These are phyloP conservation scores for Heteromurus nitidus DNA, from an alignment of 2,888 invertebrate species.

Conservation along the genomic window DNA sequence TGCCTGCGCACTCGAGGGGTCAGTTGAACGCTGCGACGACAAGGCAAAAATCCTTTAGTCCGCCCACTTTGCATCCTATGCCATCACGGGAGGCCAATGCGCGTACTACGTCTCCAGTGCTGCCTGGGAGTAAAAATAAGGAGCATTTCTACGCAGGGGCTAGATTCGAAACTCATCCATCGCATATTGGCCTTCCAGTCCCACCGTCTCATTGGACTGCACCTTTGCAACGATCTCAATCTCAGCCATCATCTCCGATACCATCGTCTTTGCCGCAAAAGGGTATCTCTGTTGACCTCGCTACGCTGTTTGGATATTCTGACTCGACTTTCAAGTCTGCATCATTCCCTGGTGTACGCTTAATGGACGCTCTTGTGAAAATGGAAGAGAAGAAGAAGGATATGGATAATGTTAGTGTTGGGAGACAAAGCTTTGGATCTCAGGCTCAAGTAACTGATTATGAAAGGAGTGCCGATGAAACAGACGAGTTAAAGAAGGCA, in stretches of 20 bases:
- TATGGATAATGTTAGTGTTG: slow-evolving; percentile 37
- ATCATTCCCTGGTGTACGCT: slow-evolving; percentile 62
- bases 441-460: slow-evolving; percentile 47
- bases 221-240: slow-evolving; percentile 69
- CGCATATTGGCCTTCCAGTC: slow-evolving; percentile 67
- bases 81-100: slow-evolving; percentile 40
- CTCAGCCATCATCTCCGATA: slow-evolving; percentile 68
- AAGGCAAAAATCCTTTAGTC: slow-evolving; percentile 60
- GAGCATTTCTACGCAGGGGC: slow-evolving; percentile 72
- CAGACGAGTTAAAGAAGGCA: slow-evolving; percentile 61
- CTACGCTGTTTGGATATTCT: slow-evolving; percentile 63
- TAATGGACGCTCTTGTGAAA: slow-evolving; percentile 59
- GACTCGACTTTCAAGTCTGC: slow-evolving; percentile 50
- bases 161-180: slow-evolving; percentile 72
- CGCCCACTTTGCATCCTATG: slow-evolving; percentile 61
- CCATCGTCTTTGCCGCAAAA: slow-evolving; percentile 54
- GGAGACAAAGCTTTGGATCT: slow-evolving; percentile 37
- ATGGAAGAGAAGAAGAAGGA: slow-evolving; percentile 39
- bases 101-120: slow-evolving; percentile 41
- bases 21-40: slow-evolving; percentile 27
- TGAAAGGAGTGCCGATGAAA: slow-evolving; percentile 38
- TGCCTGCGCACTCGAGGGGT: slow-evolving; percentile 22
- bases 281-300: slow-evolving; percentile 64
- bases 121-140: slow-evolving; percentile 52
- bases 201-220: slow-evolving; percentile 72